Percentiles rank a stretch among this genome's conserved stretches.
These are phyloP conservation scores for Peromyscus aztecus DNA, from an alignment of 2,797 vertebrate genomes.

Conservation along the genomic window DNA sequence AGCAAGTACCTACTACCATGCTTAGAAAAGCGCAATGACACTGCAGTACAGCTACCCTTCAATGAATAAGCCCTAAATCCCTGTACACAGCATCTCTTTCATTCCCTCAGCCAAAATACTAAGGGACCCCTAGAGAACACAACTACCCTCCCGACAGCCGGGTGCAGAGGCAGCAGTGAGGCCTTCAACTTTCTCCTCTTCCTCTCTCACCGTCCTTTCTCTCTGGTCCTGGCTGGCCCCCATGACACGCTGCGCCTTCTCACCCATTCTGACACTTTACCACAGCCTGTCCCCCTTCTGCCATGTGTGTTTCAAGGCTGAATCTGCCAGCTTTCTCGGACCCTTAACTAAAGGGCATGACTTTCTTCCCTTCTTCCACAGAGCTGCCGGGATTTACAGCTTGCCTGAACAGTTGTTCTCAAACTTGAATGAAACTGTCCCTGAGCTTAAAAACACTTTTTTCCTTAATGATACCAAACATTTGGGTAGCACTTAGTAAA, in stretches of 20 bases:
- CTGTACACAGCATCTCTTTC: neutral
- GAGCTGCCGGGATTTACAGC: neutral
- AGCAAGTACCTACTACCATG: neutral
- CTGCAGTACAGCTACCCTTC: neutral
- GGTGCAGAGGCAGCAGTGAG: neutral
- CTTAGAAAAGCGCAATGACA: neutral
- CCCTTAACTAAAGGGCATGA: neutral
- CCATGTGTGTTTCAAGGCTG: neutral
- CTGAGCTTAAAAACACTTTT: neutral
- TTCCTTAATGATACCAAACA: constrained; percentile 25
- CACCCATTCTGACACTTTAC: neutral
- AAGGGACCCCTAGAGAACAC: neutral
- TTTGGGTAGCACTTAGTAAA: constrained; percentile 33
- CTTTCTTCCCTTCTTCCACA: neutral
- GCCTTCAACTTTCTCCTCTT: neutral
- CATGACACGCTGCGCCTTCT: neutral
- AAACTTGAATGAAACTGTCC: neutral
- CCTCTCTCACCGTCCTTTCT: neutral
- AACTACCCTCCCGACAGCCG: neutral
- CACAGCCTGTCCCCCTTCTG: too few relatives aligned
- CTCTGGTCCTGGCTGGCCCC: neutral
- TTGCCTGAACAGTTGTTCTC: neutral
- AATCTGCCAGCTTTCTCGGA: neutral
- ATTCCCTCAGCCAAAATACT: constrained; percentile 16
- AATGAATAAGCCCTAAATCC: neutral